phyloP scores from a whole-genome alignment of 2,888 invertebrate genomes.

The Chydorus sphaericus region DNA sequence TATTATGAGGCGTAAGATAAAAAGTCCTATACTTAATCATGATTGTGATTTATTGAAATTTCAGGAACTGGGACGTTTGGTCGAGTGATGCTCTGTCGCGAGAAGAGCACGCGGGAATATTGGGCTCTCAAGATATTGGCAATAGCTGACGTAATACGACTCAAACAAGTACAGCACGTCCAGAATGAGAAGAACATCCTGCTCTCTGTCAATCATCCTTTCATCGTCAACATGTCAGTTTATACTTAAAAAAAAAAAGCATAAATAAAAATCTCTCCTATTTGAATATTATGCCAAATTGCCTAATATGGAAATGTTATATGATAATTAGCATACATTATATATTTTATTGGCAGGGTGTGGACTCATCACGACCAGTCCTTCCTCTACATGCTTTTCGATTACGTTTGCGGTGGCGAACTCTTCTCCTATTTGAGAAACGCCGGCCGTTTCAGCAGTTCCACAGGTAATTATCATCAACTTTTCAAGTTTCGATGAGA shows the following conservation, averaged over 20 bases:
- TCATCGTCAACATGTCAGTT: constrained; percentile 83
- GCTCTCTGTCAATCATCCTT: constrained; percentile 75
- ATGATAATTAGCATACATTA: too few species aligned
- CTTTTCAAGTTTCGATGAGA: too few species aligned
- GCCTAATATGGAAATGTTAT: neutral
- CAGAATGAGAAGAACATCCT: constrained; percentile 92
- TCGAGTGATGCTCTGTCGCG: constrained; percentile 75
- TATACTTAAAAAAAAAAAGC: too few species aligned
- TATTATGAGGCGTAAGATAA: too few species aligned
- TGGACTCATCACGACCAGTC: constrained; percentile 83
- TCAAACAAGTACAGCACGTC: constrained; percentile 94
- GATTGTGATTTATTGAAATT: too few species aligned
- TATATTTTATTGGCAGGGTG: too few species aligned
- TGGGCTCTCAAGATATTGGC: constrained; percentile 89
- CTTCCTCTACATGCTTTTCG: constrained; percentile 91
- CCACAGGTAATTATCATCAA: constrained; percentile 58
- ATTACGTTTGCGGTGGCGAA: constrained; percentile 93
- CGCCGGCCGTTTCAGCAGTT: constrained; percentile 62
- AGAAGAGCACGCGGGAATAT: constrained; percentile 63
- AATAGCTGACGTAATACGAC: constrained; percentile 80
- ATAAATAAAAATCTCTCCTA: neutral
- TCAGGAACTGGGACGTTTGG: constrained; percentile 93
- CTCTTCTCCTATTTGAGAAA: constrained; percentile 88
- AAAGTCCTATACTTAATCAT: too few species aligned
- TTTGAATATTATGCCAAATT: neutral